A percentile compares a stretch with the other conserved stretches of the same genome.
Conservation (phyloP, 2,797 vertebrate species). For the Staurois parvus region DNA sequence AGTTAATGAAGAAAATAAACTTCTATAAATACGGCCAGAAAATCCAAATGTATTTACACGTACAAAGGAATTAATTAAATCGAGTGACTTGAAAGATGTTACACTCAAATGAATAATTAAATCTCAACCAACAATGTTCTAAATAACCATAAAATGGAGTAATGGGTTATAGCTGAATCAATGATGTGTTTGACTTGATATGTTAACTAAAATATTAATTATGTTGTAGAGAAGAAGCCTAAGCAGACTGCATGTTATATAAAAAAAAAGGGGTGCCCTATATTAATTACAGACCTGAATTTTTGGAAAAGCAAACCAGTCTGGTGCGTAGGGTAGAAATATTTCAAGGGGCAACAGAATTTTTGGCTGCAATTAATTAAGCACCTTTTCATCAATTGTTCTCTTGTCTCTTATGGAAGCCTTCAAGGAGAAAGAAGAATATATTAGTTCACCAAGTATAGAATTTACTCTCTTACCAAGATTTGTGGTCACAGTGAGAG, state of each 20-base stretch:
- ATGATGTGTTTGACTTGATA: neutral
- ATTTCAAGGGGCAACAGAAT: neutral
- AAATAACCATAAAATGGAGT: conserved; percentile 36
- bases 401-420: too few species aligned
- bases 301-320: neutral
- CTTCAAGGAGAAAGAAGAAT: too few species aligned
- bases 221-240: neutral
- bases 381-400: too few species aligned
- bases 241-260: neutral
- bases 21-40: conserved; percentile 47
- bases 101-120: conserved; percentile 48
- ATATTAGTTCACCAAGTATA: too few species aligned
- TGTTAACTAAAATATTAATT: conserved; percentile 29
- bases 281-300: neutral
- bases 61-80: conserved; percentile 52
- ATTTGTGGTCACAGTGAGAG: neutral
- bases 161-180: conserved; percentile 14
- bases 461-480: neutral
- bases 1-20: conserved; percentile 67
- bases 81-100: conserved; percentile 23
- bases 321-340: neutral
- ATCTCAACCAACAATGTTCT: conserved; percentile 19
- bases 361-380: neutral
- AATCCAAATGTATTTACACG: conserved; percentile 58
- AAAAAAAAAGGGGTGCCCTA: neutral